A percentile compares a stretch with the other conserved stretches of the same genome.
Conservation (phyloP, 1,140 invertebrate species). For the Diplogasteroides magnus region DNA sequence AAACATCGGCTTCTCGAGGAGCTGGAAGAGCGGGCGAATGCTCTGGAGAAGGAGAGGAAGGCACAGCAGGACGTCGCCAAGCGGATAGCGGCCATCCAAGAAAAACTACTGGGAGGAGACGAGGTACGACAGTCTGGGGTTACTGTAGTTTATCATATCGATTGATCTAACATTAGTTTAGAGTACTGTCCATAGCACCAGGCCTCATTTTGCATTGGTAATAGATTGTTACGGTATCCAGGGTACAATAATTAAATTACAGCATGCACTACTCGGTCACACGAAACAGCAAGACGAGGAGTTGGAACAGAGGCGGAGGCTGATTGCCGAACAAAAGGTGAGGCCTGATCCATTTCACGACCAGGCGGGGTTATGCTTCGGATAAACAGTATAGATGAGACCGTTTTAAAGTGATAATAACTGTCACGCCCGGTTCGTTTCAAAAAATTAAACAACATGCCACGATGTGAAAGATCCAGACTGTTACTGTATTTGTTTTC, state of each 20-base stretch:
- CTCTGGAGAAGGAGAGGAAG: slow-evolving; percentile 62
- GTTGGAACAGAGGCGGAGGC: slow-evolving; percentile 71
- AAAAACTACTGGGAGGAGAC: background rate
- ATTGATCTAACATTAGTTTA: background rate
- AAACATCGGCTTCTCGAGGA: slow-evolving; percentile 65
- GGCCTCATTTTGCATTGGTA: background rate
- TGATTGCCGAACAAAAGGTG: slow-evolving; percentile 78
- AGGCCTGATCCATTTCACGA: too few species aligned
- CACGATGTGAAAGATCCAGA: too few species aligned
- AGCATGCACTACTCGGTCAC: slow-evolving; percentile 80
- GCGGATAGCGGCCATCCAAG: background rate
- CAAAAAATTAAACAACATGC: too few species aligned
- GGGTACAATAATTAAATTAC: slow-evolving; percentile 78
- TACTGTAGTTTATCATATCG: background rate
- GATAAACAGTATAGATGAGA: too few species aligned
- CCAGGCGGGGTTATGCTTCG: too few species aligned
- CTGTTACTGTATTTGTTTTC: too few species aligned
- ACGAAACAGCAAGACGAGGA: slow-evolving; percentile 80
- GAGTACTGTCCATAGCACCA: background rate
- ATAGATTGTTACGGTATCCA: slow-evolving; percentile 57
- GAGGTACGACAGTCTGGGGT: background rate
- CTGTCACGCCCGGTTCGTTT: too few species aligned
- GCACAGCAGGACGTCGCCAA: slow-evolving; percentile 59
- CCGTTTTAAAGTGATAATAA: too few species aligned
- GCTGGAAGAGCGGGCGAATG: slow-evolving; percentile 63